Base-by-base conservation (phyloP, 2,113 vertebrate genomes). In the Vireo altiloquus region DNA sequence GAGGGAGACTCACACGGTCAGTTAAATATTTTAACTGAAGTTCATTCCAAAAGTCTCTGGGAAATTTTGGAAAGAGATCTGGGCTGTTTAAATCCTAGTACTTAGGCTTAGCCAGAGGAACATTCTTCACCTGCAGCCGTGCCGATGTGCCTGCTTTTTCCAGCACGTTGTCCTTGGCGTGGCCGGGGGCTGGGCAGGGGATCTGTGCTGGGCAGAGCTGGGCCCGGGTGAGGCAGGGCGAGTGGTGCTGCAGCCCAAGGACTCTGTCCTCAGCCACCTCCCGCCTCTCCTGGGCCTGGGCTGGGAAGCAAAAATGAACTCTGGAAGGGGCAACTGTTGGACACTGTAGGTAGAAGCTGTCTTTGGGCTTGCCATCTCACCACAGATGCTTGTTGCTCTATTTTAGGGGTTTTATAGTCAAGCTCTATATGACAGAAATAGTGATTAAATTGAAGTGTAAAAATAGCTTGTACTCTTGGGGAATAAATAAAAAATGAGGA, bases 281-380 rank as follows among this genome's bases (percentile, higher is more conserved):
- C 37, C 40, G 5, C 9, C 1, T 33, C 15, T 69, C n/a, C 46
- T n/a, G 37, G 7, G 23, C 47, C 2, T 2, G 44, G 40, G 16
- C 71, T 52, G 60, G 40, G 49, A 9, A 14, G 16, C 44, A 12
- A 10, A 5, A 1, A 3, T 3, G 60, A 52, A 0, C 56, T 40
- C 64, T 15, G 13, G 2, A 3, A 46, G 35, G 59, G 20, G 17
- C 33, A 24, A 1, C 28, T 40, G 35, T 13, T 9, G 6, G 8
- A 11, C 10, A 0, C 0, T 9, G 53, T 2, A 17, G 71, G 30
- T 4, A 8, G 1, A 13, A 69, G 13, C 64, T 35, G 25, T 4
- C 66, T n/a, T 35, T 24, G 53, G 56, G 21, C 15, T 59, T 28
- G 15, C 47, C 4, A 0, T 30, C 59, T 70, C 7, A 6, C 22